Percentiles rank a stretch among this genome's conserved stretches.
Conservation (phyloP, 2,113 vertebrate species). For the Eleginops maclovinus region DNA sequence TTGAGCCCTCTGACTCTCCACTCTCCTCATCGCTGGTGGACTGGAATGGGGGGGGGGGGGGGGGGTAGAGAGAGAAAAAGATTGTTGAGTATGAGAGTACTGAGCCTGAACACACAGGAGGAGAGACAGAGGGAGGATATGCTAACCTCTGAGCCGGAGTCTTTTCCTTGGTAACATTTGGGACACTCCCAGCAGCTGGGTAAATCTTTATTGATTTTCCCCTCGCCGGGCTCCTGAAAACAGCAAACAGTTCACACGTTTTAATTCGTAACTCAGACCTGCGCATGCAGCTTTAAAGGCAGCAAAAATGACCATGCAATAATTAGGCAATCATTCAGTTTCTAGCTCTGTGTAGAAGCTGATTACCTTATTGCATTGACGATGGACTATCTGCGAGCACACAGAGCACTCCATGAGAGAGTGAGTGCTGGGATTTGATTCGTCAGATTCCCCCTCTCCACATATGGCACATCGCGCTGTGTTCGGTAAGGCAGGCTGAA, state of each 20-base stretch:
- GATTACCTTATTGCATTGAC: slow-evolving; percentile 92
- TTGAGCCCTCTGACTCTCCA: slow-evolving; percentile 62
- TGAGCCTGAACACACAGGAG: too few relatives aligned
- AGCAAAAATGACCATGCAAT: slow-evolving; percentile 8
- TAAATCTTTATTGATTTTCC: slow-evolving; percentile 93
- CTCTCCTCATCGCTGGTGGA: slow-evolving; percentile 82
- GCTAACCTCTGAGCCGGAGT: slow-evolving; percentile 82
- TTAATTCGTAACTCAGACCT: background rate
- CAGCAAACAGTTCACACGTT: background rate
- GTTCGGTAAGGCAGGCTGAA: slow-evolving; percentile 93
- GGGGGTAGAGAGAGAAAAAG: background rate
- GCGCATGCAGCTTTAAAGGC: background rate
- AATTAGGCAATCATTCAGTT: background rate
- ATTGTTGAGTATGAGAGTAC: background rate
- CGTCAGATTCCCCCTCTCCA: slow-evolving; percentile 90
- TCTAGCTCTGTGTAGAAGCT: background rate
- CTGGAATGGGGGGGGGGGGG: slow-evolving; percentile 48
- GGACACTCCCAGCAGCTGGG: slow-evolving; percentile 99
- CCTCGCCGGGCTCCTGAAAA: slow-evolving; percentile 92
- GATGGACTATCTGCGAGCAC: slow-evolving; percentile 95
- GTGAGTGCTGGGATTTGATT: slow-evolving; percentile 88
- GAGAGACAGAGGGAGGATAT: background rate
- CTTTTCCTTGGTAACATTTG: slow-evolving; percentile 91
- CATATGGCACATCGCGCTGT: slow-evolving; percentile 95
- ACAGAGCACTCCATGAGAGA: slow-evolving; percentile 98